Evolutionary conservation across 2,797 vertebrate genomes (phyloP).

Genomic region (Ataeniobius toweri): DNA sequence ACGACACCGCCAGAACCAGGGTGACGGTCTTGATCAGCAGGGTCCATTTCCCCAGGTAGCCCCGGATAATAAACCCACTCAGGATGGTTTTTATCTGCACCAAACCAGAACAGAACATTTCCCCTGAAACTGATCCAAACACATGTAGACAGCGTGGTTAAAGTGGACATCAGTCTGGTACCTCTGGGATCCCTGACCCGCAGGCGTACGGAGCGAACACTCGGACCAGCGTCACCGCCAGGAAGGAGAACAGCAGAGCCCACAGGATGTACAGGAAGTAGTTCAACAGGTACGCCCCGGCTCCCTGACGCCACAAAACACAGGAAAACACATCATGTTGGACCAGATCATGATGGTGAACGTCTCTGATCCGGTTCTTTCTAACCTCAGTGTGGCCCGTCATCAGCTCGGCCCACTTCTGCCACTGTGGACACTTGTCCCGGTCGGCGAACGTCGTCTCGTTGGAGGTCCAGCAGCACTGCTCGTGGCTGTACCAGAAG

Average conservation of each 20-base stretch:
- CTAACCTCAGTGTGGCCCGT: conserved; percentile 83
- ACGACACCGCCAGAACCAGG: conserved; percentile 95
- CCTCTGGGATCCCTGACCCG: conserved; percentile 97
- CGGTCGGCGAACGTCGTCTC: conserved; percentile 95
- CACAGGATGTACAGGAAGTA: conserved; percentile 95
- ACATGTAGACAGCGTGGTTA: neutral
- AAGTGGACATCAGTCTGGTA: neutral
- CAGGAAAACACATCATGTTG: neutral
- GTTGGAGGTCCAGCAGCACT: conserved; percentile 97
- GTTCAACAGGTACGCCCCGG: conserved; percentile 92
- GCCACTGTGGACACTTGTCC: conserved; percentile 97
- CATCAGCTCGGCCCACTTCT: conserved; percentile 97
- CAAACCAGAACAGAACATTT: neutral
- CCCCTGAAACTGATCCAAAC: neutral
- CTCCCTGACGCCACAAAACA: conserved; percentile 81
- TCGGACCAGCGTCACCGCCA: conserved; percentile 94
- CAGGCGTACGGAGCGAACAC: conserved; percentile 98
- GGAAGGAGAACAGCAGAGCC: conserved; percentile 93
- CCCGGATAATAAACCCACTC: conserved; percentile 97
- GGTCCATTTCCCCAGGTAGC: conserved; percentile 98
- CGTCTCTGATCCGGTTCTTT: rapidly evolving
- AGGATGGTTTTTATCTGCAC: conserved; percentile 97
- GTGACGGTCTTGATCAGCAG: conserved; percentile 98
- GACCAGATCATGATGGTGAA: too few relatives aligned
- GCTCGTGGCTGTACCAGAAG: conserved; percentile 98